Conservation (phyloP, 2,113 vertebrate species). For the Callorhinus ursinus region DNA sequence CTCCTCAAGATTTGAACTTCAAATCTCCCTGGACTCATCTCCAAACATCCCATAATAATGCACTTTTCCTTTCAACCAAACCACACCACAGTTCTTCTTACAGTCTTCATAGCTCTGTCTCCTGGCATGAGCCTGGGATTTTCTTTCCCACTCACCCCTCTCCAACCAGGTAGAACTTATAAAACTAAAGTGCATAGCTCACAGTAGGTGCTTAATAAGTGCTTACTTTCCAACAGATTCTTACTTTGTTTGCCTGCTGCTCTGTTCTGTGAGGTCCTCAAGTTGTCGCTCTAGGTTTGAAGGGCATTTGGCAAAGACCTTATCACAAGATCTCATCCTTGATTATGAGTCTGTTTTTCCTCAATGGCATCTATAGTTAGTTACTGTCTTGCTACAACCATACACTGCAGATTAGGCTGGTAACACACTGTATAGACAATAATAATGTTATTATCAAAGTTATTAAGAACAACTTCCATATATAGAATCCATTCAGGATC, state of each 20-base stretch:
- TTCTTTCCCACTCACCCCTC: neutral
- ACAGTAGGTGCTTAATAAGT: neutral
- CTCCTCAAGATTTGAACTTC: neutral
- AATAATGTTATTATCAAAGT: neutral
- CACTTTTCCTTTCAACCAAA: neutral
- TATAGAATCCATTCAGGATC: neutral
- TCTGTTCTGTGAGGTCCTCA: neutral
- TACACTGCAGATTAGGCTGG: neutral
- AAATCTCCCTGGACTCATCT: neutral
- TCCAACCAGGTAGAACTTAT: neutral
- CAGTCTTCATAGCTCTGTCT: neutral
- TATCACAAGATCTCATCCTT: neutral
- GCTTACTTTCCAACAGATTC: neutral
- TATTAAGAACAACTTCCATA: neutral
- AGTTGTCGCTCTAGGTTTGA: neutral
- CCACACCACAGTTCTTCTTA: neutral
- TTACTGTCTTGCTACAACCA: neutral
- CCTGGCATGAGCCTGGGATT: neutral
- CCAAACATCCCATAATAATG: neutral
- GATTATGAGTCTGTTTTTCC: neutral
- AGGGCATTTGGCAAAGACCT: neutral
- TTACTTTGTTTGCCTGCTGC: neutral
- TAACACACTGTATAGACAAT: neutral
- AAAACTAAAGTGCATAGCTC: neutral
- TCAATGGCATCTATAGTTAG: neutral